A percentile compares a stretch with the other conserved stretches of the same genome.
These are phyloP conservation scores for Pectinophora gossypiella DNA, from an alignment of 1,140 invertebrate genomes.

Conservation along the genomic window DNA sequence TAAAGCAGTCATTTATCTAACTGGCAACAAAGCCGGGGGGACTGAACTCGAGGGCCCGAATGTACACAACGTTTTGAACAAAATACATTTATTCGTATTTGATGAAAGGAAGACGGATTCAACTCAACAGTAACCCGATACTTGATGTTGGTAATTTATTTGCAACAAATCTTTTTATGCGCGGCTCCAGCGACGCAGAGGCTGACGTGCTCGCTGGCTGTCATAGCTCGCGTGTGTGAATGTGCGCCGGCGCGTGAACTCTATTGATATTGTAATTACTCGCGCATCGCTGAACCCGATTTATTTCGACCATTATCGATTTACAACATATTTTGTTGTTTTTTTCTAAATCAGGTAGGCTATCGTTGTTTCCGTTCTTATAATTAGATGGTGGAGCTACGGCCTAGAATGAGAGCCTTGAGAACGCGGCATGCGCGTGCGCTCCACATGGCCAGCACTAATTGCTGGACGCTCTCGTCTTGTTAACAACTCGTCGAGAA, in stretches of 20 bases:
- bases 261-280: not conserved
- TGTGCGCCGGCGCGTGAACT: not conserved
- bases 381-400: not conserved
- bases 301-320: not conserved
- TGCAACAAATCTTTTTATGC: constrained; percentile 38
- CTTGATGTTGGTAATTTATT: constrained; percentile 34
- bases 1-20: constrained; percentile 29
- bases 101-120: constrained; percentile 6
- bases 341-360: not conserved
- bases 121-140: constrained; percentile 24
- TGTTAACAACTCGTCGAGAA: too few relatives aligned
- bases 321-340: not conserved
- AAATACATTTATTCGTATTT: constrained; percentile 7
- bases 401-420: not conserved
- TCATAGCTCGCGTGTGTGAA: too few relatives aligned
- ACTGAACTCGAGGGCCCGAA: constrained; percentile 13
- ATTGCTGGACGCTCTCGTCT: not conserved
- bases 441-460: not conserved
- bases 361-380: not conserved
- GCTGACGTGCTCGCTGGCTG: too few relatives aligned
- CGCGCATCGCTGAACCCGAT: not conserved
- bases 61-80: not conserved
- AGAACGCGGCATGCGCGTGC: not conserved
- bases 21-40: constrained; percentile 21
- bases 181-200: not conserved